Percentiles rank a stretch among this genome's conserved stretches.
Evolutionary conservation across 2,888 invertebrate species (phyloP).

Genomic region (Hydrotaea diabolus): DNA sequence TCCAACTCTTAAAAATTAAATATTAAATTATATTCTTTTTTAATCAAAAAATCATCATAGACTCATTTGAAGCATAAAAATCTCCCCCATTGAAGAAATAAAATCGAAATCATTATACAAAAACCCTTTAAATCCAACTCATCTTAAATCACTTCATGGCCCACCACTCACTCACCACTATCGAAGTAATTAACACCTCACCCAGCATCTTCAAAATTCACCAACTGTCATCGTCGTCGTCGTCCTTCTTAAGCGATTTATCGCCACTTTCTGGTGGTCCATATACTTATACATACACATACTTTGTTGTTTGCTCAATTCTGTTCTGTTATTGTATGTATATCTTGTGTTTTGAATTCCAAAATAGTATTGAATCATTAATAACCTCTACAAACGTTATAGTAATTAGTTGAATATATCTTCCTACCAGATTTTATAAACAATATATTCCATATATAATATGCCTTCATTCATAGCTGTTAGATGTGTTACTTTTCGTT

Average conservation of each 20-base stretch:
- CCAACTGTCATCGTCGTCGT: no score
- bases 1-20: no score
- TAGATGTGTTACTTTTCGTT: conserved; percentile 31
- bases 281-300: no score
- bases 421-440: background rate
- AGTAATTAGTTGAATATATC: conserved; percentile 7
- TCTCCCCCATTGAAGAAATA: no score
- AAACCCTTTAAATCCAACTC: background rate
- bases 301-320: background rate
- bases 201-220: background rate
- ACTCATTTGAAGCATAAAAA: background rate
- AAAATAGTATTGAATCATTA: background rate
- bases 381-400: conserved; percentile 2
- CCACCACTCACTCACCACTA: no score
- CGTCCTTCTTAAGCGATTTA: background rate
- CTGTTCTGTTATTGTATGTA: background rate
- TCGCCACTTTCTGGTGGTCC: background rate
- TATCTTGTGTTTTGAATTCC: background rate
- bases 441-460: conserved; percentile 2
- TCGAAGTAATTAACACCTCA: background rate
- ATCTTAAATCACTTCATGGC: background rate
- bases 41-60: background rate
- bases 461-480: conserved; percentile 9
- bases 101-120: no score
- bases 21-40: conserved; percentile 36